phyloP scores from a whole-genome alignment of 2,888 invertebrate species.

The Papilio elwesi region DNA sequence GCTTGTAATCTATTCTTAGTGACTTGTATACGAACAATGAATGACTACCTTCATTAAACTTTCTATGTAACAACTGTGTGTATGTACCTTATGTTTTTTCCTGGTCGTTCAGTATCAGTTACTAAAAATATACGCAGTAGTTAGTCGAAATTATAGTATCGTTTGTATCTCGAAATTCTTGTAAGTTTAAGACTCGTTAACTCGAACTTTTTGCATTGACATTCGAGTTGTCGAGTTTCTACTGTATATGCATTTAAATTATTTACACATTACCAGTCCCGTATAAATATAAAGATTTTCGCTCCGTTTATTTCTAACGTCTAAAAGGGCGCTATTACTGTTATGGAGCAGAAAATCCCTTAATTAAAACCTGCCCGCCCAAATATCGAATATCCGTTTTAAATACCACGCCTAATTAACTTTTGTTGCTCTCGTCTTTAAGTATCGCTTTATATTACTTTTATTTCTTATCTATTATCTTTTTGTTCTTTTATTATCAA shows the following conservation, averaged over 20 bases:
- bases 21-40: no score
- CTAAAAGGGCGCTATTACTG: conserved; percentile 28
- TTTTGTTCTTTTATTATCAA: conserved; percentile 2
- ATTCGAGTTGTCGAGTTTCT: no score
- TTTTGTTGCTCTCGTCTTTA: conserved; percentile 23
- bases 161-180: no score
- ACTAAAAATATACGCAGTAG: no score
- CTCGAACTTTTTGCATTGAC: no score
- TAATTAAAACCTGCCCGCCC: conserved; percentile 36
- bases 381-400: conserved; percentile 37
- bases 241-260: not conserved
- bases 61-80: no score
- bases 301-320: conserved; percentile 27
- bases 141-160: no score
- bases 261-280: not conserved
- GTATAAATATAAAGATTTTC: conserved; percentile 22
- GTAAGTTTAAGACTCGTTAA: no score
- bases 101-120: no score
- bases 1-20: no score
- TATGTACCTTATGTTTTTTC: no score
- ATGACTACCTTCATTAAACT: no score
- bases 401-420: conserved; percentile 34
- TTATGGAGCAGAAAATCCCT: conserved; percentile 31
- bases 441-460: conserved; percentile 10
- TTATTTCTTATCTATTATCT: not conserved